Conservation (phyloP, 2,888 invertebrate genomes). For the Frankliniella intonsa region DNA sequence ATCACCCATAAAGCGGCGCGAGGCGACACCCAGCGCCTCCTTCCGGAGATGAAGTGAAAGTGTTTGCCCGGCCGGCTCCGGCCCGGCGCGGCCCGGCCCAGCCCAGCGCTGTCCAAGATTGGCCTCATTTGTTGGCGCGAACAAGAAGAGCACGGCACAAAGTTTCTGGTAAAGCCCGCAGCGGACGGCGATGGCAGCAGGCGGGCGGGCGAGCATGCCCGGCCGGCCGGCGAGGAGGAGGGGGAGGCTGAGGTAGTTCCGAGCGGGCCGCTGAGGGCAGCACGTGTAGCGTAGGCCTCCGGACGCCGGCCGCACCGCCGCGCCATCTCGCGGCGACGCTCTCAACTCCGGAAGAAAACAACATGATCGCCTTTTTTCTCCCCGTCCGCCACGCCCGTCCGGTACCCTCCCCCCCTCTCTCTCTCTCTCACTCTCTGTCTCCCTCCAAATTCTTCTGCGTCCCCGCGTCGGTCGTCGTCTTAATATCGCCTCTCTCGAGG, state of each 20-base stretch:
- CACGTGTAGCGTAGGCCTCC: neutral
- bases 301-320: neutral
- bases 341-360: neutral
- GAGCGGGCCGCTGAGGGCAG: neutral
- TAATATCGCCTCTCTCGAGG: too few relatives aligned
- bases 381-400: neutral
- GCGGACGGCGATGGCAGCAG: neutral
- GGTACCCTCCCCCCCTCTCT: neutral
- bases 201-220: too few relatives aligned
- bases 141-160: neutral
- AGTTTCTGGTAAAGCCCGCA: neutral
- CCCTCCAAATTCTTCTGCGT: too few relatives aligned
- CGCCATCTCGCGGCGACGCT: conserved; percentile 1
- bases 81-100: too few relatives aligned
- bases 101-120: neutral
- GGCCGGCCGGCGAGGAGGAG: neutral
- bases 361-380: neutral
- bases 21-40: too few relatives aligned
- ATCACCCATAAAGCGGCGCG: neutral
- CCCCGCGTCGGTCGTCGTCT: too few relatives aligned
- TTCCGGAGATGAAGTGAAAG: conserved; percentile 22
- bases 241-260: neutral
- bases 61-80: neutral
- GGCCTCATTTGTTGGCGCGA: conserved; percentile 9
- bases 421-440: too few relatives aligned